Conservation (phyloP, 2,113 vertebrate genomes). For the Pygoscelis adeliae region DNA sequence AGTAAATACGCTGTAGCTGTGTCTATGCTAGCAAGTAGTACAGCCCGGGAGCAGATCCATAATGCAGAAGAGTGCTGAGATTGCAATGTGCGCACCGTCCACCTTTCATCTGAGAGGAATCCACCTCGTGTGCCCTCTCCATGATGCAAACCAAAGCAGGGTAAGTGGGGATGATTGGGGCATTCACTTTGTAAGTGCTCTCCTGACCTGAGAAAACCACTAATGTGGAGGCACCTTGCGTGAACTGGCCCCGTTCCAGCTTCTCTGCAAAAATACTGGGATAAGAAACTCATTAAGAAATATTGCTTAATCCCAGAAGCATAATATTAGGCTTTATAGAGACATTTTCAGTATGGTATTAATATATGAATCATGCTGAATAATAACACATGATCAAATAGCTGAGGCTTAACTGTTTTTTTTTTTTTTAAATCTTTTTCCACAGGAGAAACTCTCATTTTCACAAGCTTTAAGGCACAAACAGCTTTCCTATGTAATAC, state of each 20-base stretch:
- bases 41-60: not conserved
- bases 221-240: accelerated
- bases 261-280: not conserved
- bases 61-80: not conserved
- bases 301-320: not conserved
- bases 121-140: not conserved
- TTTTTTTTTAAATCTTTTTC: not conserved
- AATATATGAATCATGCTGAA: conserved; percentile 30
- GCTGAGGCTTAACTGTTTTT: not conserved
- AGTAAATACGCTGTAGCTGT: not conserved
- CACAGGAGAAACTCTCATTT: not conserved
- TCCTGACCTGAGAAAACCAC: not conserved
- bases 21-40: not conserved
- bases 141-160: not conserved
- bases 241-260: not conserved
- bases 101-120: not conserved
- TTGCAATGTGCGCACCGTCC: accelerated
- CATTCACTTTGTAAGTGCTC: not conserved
- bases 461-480: not conserved
- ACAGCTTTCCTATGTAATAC: not conserved
- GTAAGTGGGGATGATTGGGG: not conserved
- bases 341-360: not conserved
- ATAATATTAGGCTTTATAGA: not conserved
- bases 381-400: not conserved
- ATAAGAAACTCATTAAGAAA: conserved; percentile 1